Evolutionary conservation across 2,797 vertebrate genomes (phyloP).

Genomic region (Hapalemur alaotrensis): DNA sequence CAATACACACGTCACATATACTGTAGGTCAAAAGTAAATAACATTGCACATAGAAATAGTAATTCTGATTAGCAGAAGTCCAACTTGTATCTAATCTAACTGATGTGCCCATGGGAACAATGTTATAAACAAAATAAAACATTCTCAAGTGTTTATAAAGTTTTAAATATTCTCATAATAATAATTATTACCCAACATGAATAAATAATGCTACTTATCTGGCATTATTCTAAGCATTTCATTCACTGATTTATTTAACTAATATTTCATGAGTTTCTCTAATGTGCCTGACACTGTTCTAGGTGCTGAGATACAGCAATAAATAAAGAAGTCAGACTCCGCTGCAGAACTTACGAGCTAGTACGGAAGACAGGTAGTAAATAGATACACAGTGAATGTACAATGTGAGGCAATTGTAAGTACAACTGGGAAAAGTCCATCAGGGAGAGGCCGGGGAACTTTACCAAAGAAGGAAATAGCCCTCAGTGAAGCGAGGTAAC

Average conservation of each 20-base stretch:
- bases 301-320: background rate
- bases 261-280: background rate
- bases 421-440: background rate
- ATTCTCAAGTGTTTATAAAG: background rate
- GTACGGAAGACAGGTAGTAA: background rate
- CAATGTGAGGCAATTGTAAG: background rate
- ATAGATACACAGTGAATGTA: background rate
- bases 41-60: background rate
- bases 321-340: background rate
- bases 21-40: background rate
- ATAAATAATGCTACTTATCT: background rate
- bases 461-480: background rate
- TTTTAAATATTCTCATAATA: background rate
- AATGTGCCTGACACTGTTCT: background rate
- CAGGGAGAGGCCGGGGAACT: background rate
- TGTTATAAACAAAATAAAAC: background rate
- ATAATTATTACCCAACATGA: background rate
- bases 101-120: background rate
- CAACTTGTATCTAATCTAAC: background rate
- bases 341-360: background rate
- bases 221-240: background rate
- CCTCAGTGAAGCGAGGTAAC: background rate
- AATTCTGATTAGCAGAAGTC: background rate
- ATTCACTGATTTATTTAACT: background rate
- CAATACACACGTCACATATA: background rate